Evolutionary conservation across 2,888 invertebrate species (phyloP), one percentile per base, ranked within the genome.

Genomic region (Sacculina carcini): DNA sequence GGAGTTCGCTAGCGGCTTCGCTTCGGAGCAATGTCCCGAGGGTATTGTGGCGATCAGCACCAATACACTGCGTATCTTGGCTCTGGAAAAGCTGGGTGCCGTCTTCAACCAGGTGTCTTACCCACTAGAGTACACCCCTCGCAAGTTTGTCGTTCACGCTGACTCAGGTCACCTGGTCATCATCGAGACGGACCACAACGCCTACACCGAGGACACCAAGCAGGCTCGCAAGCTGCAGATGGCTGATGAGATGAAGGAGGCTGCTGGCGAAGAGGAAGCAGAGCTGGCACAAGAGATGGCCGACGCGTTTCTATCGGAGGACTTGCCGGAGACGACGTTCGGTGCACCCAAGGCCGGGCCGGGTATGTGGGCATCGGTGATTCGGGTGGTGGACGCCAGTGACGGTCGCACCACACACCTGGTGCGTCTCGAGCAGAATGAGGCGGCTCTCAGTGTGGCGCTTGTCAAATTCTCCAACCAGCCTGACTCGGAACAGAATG

Each of bases 11-110:
- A 89, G 94, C 1, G 94, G 94, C 3, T 98, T 99, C 66, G 71
- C 74, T 2, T 75, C 74, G 58, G 96, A 98, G 67, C 98, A 99
- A 66, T 99, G 98, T 70, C 89, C 92, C 1, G 98, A 98, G 67
- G 98, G 98, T 58, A 90, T 98, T 59, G 98, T 98, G 1, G 98
- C 98, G 0, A 98, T 99, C 64, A 90, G 94, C 0, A 86, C 90
- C 2, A 98, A 98, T 63, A 96, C 96, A 0, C 69, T 98, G 50
- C 73, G 94, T 62, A 99, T 98, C 73, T 74, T 98, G 65, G 94
- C 96, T 0, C 69, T 99, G 51, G 98, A 98, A 65, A 99, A 99
- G 65, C 69, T 98, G 2, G 98, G 98, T 0, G 94, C 92, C 0
- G 90, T 98, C 3, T 98, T 99, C 65, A 99, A 98, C 68, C 94